Evolutionary conservation across 2,797 vertebrate species (phyloP).

Genomic region (Tarsius wallacei): DNA sequence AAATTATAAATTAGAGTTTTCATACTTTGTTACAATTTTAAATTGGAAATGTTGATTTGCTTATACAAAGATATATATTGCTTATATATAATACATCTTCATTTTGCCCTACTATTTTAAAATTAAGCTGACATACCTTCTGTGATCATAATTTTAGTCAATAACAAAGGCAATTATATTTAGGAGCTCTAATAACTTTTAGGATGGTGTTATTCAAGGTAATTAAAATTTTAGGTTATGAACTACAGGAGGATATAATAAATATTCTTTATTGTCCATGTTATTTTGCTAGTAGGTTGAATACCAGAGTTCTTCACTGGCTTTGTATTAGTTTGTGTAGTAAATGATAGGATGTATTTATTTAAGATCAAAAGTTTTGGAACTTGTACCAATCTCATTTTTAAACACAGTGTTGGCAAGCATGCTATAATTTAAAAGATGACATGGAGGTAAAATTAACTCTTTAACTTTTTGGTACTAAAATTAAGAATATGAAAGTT

Average conservation of each 20-base stretch:
- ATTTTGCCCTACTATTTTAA: constrained; percentile 41
- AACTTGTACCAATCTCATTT: background rate
- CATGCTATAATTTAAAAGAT: constrained; percentile 51
- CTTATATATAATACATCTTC: constrained; percentile 23
- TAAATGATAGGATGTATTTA: background rate
- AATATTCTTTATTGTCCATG: constrained; percentile 11
- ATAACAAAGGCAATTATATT: constrained; percentile 22
- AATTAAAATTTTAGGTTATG: constrained; percentile 41
- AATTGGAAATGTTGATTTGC: constrained; percentile 56
- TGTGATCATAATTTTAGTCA: constrained; percentile 49
- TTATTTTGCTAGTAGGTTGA: constrained; percentile 36
- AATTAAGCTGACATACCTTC: constrained; percentile 54
- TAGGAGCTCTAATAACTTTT: background rate
- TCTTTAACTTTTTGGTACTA: constrained; percentile 44
- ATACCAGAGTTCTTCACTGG: background rate
- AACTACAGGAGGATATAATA: background rate
- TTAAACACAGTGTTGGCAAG: constrained; percentile 5
- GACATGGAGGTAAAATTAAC: background rate
- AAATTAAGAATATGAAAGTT: constrained; percentile 58
- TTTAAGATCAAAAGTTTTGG: constrained; percentile 56
- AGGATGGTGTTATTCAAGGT: constrained; percentile 8
- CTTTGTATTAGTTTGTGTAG: constrained; percentile 1
- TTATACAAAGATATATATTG: constrained; percentile 3
- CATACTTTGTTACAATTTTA: constrained; percentile 36
- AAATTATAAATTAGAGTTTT: constrained; percentile 15